Evolutionary conservation across 1,140 invertebrate genomes (phyloP).

Genomic region (Drosophila carrolli): DNA sequence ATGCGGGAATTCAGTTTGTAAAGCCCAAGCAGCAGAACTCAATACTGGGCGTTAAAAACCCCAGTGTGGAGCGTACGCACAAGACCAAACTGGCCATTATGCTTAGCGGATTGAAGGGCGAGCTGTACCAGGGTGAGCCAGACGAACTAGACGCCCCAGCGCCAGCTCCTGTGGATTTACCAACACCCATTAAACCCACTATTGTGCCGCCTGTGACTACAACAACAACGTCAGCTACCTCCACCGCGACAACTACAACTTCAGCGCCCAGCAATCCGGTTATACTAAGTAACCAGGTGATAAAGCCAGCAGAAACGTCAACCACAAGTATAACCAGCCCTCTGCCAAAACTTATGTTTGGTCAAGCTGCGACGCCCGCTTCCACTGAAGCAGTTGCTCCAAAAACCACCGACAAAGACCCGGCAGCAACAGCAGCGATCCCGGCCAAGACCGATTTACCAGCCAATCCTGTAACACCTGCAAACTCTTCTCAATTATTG

Average conservation of each 20-base stretch:
- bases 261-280: constrained; percentile 21
- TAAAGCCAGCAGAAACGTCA: constrained; percentile 4
- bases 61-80: constrained; percentile 70
- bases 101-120: constrained; percentile 75
- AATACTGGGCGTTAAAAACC: constrained; percentile 38
- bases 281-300: constrained; percentile 25
- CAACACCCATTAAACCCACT: constrained; percentile 24
- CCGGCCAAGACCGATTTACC: not conserved
- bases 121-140: constrained; percentile 61
- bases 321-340: not conserved
- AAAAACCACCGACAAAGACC: constrained; percentile 6
- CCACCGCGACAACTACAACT: not conserved
- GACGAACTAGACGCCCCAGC: constrained; percentile 48
- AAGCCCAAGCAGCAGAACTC: constrained; percentile 71
- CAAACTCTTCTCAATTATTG: not conserved
- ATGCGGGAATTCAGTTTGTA: constrained; percentile 76
- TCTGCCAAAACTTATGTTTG: constrained; percentile 10
- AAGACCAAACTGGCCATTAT: constrained; percentile 80
- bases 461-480: not conserved
- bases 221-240: constrained; percentile 6
- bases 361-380: not conserved
- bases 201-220: not conserved
- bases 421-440: not conserved
- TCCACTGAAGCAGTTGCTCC: not conserved
- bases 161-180: not conserved